A percentile compares a stretch with the other conserved stretches of the same genome.
Evolutionary conservation across 1,140 invertebrate species (phyloP).

Genomic region (Aphaenogaster ashmeadi): DNA sequence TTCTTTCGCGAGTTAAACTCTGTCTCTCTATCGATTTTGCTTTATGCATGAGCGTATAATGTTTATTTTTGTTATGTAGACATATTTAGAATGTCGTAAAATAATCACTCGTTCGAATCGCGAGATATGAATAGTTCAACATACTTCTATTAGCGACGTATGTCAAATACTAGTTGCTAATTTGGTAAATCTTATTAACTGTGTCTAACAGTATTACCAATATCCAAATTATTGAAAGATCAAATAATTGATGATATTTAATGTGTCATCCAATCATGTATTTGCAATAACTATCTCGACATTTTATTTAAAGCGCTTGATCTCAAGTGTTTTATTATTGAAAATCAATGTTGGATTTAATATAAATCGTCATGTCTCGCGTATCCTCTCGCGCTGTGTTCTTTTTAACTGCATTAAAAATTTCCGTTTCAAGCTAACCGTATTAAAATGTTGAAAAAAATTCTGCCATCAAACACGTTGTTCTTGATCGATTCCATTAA

Average conservation of each 20-base stretch:
- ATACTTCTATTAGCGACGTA: background rate
- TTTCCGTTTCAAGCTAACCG: background rate
- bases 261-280: slow-evolving; percentile 5
- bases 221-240: slow-evolving; percentile 4
- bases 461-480: background rate
- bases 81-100: slow-evolving; percentile 10
- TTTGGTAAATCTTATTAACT: slow-evolving; percentile 19
- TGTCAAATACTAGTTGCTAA: background rate
- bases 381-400: background rate
- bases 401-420: slow-evolving; percentile 12
- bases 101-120: slow-evolving; percentile 7
- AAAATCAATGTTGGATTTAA: slow-evolving; percentile 5
- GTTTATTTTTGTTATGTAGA: slow-evolving; percentile 30
- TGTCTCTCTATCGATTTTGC: slow-evolving; percentile 3
- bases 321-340: slow-evolving; percentile 7
- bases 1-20: slow-evolving; percentile 6
- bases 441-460: slow-evolving; percentile 13
- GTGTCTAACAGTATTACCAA: slow-evolving; percentile 15
- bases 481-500: slow-evolving; percentile 34
- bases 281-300: slow-evolving; percentile 7
- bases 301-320: slow-evolving; percentile 49
- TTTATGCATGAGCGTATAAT: background rate
- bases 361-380: background rate
- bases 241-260: slow-evolving; percentile 34
- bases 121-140: slow-evolving; percentile 24